Evolutionary conservation across 2,113 vertebrate species (phyloP), one percentile per base, ranked within the genome.

Genomic region (Nannobrachium achirus): DNA sequence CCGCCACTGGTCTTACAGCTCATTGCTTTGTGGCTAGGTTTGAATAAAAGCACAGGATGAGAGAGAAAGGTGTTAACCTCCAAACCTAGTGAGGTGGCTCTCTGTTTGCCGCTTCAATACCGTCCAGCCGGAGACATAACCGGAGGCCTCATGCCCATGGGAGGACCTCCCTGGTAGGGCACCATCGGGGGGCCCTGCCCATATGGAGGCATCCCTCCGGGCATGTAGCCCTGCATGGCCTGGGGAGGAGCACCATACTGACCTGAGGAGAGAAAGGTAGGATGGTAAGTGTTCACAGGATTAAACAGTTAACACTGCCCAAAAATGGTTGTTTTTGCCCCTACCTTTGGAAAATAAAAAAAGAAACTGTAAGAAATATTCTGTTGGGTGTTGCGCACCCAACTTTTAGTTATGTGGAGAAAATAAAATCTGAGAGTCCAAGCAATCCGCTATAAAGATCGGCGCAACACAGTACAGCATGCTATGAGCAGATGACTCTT

Each of bases 111-210:
- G 92, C 90, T 91, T 99, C 97, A 99, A 94, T 98, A 99, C 91
- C 98, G 97, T 91, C 96, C 96, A 73, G 97, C 97, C 64, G 97
- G 98, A 71, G 97, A 99, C 98, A 99, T 99, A 86, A 97, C 97
- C 48, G 97, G 98, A 76, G 97, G 98, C 92, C 96, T 96, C 95
- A 99, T 98, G 90, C 95, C 96, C 95, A 99, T 95, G 42, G 96
- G 96, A 76, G 97, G 96, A 82, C 96, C 98, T 89, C 95, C 95
- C 90, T 99, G 97, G 90, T 95, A 98, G 33, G 96, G 96, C 62
- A 98, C 96, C 97, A 98, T 97, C 8, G 96, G 97, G 74, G 95
- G 97, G 71, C 94, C 98, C 93, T 99, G 98, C 84, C 95, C 96
- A 25, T 96, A 99, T 0, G 97, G 96, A 71, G 97, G 95, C 94